These are phyloP conservation scores for Oasisia sp. DNA, from an alignment of 2,888 invertebrate genomes.

Conservation along the genomic window DNA sequence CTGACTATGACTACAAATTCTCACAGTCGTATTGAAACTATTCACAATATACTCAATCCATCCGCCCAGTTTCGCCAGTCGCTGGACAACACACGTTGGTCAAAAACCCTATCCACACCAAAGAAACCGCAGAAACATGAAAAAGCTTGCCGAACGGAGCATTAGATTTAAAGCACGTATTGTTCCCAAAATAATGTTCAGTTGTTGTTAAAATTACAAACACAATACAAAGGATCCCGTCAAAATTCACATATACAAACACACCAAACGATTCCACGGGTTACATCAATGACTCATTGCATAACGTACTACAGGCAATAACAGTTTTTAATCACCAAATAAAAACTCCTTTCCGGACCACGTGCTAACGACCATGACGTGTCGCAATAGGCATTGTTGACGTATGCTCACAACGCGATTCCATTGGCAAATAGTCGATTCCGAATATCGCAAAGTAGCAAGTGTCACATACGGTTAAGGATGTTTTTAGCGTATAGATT, in stretches of 20 bases:
- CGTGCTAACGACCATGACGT: not conserved
- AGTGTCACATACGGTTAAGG: not conserved
- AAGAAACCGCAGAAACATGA: too few species aligned
- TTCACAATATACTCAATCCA: too few species aligned
- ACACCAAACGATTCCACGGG: not conserved
- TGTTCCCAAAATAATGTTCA: not conserved
- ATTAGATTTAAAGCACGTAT: not conserved
- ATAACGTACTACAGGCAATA: not conserved
- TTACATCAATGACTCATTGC: not conserved
- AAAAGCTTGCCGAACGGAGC: too few species aligned
- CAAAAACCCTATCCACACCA: too few species aligned
- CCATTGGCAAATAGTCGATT: not conserved
- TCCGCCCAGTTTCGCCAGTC: too few species aligned
- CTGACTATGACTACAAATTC: too few species aligned
- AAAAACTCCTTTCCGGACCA: not conserved
- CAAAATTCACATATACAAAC: not conserved
- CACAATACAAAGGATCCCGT: not conserved
- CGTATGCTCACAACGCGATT: not conserved
- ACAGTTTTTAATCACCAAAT: not conserved
- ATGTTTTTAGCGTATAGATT: not conserved
- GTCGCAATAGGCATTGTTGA: not conserved
- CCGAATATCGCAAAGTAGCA: not conserved
- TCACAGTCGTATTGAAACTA: too few species aligned
- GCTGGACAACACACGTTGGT: too few species aligned
- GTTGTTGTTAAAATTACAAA: not conserved